Evolutionary conservation across 1,140 invertebrate species (phyloP).

Genomic region (Aphaenogaster rudis): DNA sequence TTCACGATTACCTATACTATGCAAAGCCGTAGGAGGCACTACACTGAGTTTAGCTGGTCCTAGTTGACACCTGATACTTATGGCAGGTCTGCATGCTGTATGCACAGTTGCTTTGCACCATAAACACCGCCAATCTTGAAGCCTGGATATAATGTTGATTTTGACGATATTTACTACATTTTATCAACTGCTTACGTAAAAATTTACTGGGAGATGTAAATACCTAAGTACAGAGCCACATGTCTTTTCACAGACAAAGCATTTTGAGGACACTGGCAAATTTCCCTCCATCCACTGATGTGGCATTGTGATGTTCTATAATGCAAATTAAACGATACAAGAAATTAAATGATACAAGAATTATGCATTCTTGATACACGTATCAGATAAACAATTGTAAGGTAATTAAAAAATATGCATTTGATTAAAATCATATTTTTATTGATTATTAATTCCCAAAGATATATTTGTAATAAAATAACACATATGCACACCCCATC

Average conservation of each 20-base stretch:
- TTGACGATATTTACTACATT: slow-evolving; percentile 27
- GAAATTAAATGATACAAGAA: not conserved
- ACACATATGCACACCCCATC: slow-evolving; percentile 91
- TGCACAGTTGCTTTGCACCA: slow-evolving; percentile 98
- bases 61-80: slow-evolving; percentile 92
- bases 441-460: not conserved
- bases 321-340: slow-evolving; percentile 69
- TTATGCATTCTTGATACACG: slow-evolving; percentile 3
- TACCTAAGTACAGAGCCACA: slow-evolving; percentile 97
- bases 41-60: slow-evolving; percentile 96
- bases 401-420: not conserved
- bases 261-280: slow-evolving; percentile 97
- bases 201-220: not conserved
- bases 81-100: slow-evolving; percentile 93
- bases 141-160: slow-evolving; percentile 86
- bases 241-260: slow-evolving; percentile 97
- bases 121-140: slow-evolving; percentile 98
- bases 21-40: slow-evolving; percentile 96
- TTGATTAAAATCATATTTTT: slow-evolving; percentile 19
- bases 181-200: slow-evolving; percentile 2
- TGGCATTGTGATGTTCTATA: slow-evolving; percentile 96
- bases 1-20: slow-evolving; percentile 92
- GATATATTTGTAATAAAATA: slow-evolving; percentile 41
- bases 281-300: slow-evolving; percentile 99
- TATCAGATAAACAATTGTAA: not conserved